A percentile compares a stretch with the other conserved stretches of the same genome.
phyloP scores from a whole-genome alignment of 2,888 invertebrate species.

The Drosophila mimica region DNA sequence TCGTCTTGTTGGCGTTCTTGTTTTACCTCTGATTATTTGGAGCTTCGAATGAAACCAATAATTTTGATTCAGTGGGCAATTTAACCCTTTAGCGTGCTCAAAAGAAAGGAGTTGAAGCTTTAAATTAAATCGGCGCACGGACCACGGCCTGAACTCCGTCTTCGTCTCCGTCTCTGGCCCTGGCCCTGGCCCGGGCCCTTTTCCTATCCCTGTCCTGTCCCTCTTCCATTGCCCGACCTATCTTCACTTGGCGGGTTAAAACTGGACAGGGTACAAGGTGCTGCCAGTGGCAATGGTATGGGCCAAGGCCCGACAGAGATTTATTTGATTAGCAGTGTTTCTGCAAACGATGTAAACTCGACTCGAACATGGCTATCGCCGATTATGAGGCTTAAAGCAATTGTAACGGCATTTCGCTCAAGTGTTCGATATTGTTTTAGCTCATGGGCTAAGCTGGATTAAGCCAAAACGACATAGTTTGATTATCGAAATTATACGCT shows the following conservation, averaged over 20 bases:
- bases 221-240: neutral
- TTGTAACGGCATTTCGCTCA: conserved; percentile 63
- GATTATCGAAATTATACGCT: conserved; percentile 53
- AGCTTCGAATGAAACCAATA: conserved; percentile 83
- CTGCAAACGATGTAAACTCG: conserved; percentile 53
- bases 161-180: conserved; percentile 20
- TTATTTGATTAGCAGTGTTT: conserved; percentile 73
- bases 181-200: neutral
- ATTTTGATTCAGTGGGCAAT: conserved; percentile 85
- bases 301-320: conserved; percentile 72
- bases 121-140: conserved; percentile 79
- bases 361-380: conserved; percentile 49
- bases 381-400: conserved; percentile 67
- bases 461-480: conserved; percentile 33
- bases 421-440: conserved; percentile 40
- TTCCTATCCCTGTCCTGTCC: neutral
- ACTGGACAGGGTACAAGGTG: conserved; percentile 27
- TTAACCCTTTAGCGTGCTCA: conserved; percentile 85
- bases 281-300: conserved; percentile 22
- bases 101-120: conserved; percentile 79
- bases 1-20: conserved; percentile 4
- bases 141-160: conserved; percentile 13
- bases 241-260: conserved; percentile 6
- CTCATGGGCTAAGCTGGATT: conserved; percentile 40
- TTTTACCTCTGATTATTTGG: conserved; percentile 3